Conservation (phyloP, 1,140 invertebrate genomes). For the Streblospio benedicti region DNA sequence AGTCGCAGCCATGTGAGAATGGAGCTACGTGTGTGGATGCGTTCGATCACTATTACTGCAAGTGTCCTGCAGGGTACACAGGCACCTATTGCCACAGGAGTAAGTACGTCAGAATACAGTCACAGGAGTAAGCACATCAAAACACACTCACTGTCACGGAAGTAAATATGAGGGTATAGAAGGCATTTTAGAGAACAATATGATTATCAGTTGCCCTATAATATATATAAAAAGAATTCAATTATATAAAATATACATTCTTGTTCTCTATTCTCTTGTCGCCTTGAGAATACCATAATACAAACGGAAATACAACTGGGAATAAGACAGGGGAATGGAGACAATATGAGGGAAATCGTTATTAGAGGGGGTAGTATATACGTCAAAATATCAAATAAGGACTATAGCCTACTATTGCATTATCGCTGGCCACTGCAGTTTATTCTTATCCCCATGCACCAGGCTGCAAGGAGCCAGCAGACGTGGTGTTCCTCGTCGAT, state of each 20-base stretch:
- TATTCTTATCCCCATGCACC: no score
- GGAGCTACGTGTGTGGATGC: slow-evolving; percentile 2
- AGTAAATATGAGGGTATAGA: no score
- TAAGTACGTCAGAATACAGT: slow-evolving; percentile 10
- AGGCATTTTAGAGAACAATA: no score
- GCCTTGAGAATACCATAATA: background rate
- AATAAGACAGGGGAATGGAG: no score
- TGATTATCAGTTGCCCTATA: background rate
- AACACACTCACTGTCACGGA: slow-evolving; percentile 7
- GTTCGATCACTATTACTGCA: slow-evolving; percentile 11
- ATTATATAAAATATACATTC: background rate
- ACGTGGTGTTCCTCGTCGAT: slow-evolving; percentile 10
- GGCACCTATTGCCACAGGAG: slow-evolving; percentile 10
- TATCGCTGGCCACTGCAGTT: no score
- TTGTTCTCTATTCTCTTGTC: background rate
- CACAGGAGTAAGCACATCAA: slow-evolving; percentile 8
- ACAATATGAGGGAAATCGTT: no score
- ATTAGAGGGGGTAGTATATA: no score
- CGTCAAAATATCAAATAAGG: no score
- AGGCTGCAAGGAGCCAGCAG: slow-evolving; percentile 25
- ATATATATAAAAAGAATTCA: background rate
- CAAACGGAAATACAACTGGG: no score
- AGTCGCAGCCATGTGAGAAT: slow-evolving; percentile 13
- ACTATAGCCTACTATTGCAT: no score
- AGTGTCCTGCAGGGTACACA: slow-evolving; percentile 7